These are phyloP conservation scores for Hypomecis punctinalis DNA, from an alignment of 2,888 invertebrate species.

Conservation along the genomic window DNA sequence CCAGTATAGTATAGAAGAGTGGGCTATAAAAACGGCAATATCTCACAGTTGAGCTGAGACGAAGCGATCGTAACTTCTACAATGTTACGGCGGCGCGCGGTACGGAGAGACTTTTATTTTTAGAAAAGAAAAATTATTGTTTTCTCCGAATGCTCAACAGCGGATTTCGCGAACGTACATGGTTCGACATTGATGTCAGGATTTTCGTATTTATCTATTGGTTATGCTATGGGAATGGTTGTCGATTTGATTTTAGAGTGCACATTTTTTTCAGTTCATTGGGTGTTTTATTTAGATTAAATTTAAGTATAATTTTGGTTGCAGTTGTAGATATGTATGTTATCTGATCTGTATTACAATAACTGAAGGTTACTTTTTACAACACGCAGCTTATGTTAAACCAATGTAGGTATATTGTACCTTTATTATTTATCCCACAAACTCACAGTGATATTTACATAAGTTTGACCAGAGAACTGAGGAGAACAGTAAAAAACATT, in stretches of 20 bases:
- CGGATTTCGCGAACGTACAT: constrained; percentile 25
- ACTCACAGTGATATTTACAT: too few species aligned
- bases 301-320: neutral
- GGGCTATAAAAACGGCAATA: constrained; percentile 84
- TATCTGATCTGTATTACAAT: too few species aligned
- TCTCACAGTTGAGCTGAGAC: constrained; percentile 83
- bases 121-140: constrained; percentile 69
- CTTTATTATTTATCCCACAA: too few species aligned
- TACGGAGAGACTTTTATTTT: constrained; percentile 74
- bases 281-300: neutral
- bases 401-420: too few species aligned
- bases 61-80: constrained; percentile 83
- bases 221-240: constrained; percentile 4
- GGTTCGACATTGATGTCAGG: constrained; percentile 19
- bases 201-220: constrained; percentile 16
- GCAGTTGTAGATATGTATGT: too few species aligned
- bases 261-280: constrained; percentile 5
- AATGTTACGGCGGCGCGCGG: constrained; percentile 79
- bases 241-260: constrained; percentile 3
- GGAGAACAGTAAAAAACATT: too few species aligned
- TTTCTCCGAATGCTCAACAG: constrained; percentile 53
- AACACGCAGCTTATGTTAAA: too few species aligned
- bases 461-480: too few species aligned
- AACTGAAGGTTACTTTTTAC: too few species aligned
- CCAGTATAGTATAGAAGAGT: constrained; percentile 82